These are phyloP conservation scores for Elephas maximus DNA, from an alignment of 2,113 vertebrate species.

Conservation along the genomic window DNA sequence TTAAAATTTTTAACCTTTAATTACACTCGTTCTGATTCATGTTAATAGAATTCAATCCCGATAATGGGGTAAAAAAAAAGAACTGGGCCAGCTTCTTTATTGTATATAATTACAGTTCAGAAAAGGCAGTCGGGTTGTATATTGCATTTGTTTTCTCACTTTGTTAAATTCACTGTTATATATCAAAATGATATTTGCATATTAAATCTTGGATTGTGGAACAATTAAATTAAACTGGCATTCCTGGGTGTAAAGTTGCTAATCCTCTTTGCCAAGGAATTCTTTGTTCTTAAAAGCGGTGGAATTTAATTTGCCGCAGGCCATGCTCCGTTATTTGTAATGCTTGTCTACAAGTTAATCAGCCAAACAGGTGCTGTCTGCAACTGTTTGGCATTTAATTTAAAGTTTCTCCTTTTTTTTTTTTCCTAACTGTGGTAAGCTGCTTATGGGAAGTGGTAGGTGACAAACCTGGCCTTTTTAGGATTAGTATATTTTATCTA, in stretches of 20 bases:
- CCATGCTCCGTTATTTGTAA: constrained; percentile 91
- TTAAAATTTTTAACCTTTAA: constrained; percentile 90
- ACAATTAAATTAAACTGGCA: constrained; percentile 93
- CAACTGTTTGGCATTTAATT: constrained; percentile 92
- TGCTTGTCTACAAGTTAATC: constrained; percentile 93
- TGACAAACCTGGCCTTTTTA: constrained; percentile 91
- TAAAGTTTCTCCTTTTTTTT: constrained; percentile 85
- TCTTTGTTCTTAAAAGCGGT: constrained; percentile 93
- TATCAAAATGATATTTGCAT: constrained; percentile 93
- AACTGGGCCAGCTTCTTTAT: constrained; percentile 79
- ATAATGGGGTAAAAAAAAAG: constrained; percentile 74
- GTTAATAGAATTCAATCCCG: constrained; percentile 89
- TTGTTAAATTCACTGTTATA: constrained; percentile 86
- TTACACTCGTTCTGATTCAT: constrained; percentile 89
- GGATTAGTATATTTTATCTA: constrained; percentile 92
- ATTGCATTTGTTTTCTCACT: constrained; percentile 88
- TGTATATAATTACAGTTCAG: constrained; percentile 88
- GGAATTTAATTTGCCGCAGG: constrained; percentile 93
- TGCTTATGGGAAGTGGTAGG: constrained; percentile 92
- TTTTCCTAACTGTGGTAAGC: constrained; percentile 88
- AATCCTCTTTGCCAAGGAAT: constrained; percentile 92
- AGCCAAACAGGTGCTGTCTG: constrained; percentile 91
- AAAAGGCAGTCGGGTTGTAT: constrained; percentile 83
- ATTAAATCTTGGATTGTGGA: constrained; percentile 90
- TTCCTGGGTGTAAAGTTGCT: constrained; percentile 93